These are phyloP conservation scores for Thymelicus lineola DNA, from an alignment of 2,888 invertebrate species.

Conservation along the genomic window DNA sequence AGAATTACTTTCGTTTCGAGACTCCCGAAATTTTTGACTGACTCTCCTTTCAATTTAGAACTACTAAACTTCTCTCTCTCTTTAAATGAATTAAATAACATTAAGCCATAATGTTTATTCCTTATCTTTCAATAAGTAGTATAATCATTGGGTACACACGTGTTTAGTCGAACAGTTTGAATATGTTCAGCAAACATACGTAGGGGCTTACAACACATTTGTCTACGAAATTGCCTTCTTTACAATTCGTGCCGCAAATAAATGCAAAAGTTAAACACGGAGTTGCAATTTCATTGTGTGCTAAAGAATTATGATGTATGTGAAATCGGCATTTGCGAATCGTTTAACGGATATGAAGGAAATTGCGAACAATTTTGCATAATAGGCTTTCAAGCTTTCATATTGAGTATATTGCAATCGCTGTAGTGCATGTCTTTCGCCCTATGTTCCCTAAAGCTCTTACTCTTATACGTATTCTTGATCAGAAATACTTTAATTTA, in stretches of 20 bases:
- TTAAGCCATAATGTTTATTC: not conserved
- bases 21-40: no score
- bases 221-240: slow-evolving; percentile 29
- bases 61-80: no score
- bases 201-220: slow-evolving; percentile 10
- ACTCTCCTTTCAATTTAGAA: no score
- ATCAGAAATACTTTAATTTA: no score
- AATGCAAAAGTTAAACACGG: slow-evolving; percentile 71
- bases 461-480: not conserved
- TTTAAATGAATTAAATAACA: not conserved
- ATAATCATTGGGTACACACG: not conserved
- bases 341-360: slow-evolving; percentile 78
- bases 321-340: slow-evolving; percentile 81
- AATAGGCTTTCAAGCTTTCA: slow-evolving; percentile 69
- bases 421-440: slow-evolving; percentile 24
- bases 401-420: slow-evolving; percentile 41
- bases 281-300: slow-evolving; percentile 82
- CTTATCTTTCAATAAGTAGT: not conserved
- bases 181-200: slow-evolving; percentile 1
- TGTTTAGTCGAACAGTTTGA: not conserved
- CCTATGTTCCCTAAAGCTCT: slow-evolving; percentile 13
- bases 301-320: slow-evolving; percentile 82
- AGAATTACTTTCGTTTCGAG: no score
- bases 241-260: slow-evolving; percentile 55
- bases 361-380: slow-evolving; percentile 81